These are phyloP conservation scores for Brotula barbata DNA, from an alignment of 2,797 vertebrate species.

Conservation along the genomic window DNA sequence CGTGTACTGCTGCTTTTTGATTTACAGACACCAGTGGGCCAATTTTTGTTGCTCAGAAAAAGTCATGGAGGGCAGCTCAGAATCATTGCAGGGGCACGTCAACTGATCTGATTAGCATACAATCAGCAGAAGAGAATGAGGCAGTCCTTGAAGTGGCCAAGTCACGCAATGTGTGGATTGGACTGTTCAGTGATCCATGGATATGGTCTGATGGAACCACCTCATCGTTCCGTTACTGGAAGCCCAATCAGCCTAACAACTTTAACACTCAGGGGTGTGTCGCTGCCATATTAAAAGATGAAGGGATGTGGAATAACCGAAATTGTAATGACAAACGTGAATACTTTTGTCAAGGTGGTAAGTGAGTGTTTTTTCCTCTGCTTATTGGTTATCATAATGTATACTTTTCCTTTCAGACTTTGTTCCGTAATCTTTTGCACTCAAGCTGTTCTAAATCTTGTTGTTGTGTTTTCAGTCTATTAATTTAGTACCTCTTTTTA, in stretches of 20 bases:
- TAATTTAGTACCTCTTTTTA: slow-evolving; percentile 8
- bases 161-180: slow-evolving; percentile 63
- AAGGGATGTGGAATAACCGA: slow-evolving; percentile 61
- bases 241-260: slow-evolving; percentile 34
- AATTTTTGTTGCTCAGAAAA: slow-evolving; percentile 43
- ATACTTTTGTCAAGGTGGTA: slow-evolving; percentile 69
- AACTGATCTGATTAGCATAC: slow-evolving; percentile 64
- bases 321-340: neutral
- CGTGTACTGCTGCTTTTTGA: no score
- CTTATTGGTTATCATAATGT: neutral
- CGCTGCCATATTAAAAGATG: slow-evolving; percentile 26
- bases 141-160: slow-evolving; percentile 26
- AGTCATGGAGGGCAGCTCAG: slow-evolving; percentile 67
- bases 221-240: slow-evolving; percentile 71
- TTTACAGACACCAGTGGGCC: slow-evolving; percentile 1
- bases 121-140: slow-evolving; percentile 55
- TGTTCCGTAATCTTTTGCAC: neutral
- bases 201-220: slow-evolving; percentile 69
- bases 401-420: neutral
- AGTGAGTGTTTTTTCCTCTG: slow-evolving; percentile 26
- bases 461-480: neutral
- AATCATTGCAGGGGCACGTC: slow-evolving; percentile 55
- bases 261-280: slow-evolving; percentile 31
- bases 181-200: slow-evolving; percentile 75
- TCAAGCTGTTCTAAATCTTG: neutral